A percentile compares a stretch with the other conserved stretches of the same genome.
phyloP scores from a whole-genome alignment of 2,797 vertebrate genomes.

The Mormyrops boulengeri region DNA sequence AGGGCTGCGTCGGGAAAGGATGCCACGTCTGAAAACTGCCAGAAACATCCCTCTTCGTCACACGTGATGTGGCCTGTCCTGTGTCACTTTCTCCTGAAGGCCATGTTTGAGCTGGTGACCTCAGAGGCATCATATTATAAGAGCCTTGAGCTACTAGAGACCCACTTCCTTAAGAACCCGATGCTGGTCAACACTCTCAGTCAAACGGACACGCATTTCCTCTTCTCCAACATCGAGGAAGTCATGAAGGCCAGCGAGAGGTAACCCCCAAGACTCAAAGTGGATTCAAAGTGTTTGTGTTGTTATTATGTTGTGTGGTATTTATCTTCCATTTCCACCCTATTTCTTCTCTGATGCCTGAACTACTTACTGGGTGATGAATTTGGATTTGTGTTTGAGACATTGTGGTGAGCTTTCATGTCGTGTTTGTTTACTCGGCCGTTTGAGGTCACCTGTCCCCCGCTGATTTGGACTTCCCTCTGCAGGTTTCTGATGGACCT shows the following conservation, averaged over 20 bases:
- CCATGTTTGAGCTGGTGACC: slow-evolving; percentile 94
- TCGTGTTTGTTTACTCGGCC: not conserved
- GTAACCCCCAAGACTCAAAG: slow-evolving; percentile 45
- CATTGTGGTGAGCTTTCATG: not conserved
- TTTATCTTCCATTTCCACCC: not conserved
- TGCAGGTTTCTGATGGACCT: slow-evolving; percentile 86
- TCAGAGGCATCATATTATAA: slow-evolving; percentile 96
- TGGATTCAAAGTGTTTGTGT: not conserved
- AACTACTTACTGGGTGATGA: not conserved
- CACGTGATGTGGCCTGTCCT: not conserved
- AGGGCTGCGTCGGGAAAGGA: not conserved
- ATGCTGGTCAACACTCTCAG: slow-evolving; percentile 75
- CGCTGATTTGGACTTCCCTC: not conserved
- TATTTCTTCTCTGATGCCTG: not conserved
- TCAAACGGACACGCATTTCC: slow-evolving; percentile 86
- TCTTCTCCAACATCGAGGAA: slow-evolving; percentile 93
- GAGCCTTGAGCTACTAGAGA: slow-evolving; percentile 84
- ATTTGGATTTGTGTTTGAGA: not conserved
- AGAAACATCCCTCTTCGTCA: not conserved
- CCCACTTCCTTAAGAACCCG: slow-evolving; percentile 84
- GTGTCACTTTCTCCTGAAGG: slow-evolving; percentile 54
- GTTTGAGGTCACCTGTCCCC: not conserved
- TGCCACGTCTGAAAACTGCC: not conserved
- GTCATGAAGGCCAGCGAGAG: slow-evolving; percentile 90
- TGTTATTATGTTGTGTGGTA: not conserved